A percentile compares a stretch with the other conserved stretches of the same genome.
These are phyloP conservation scores for Lophotriccus pileatus DNA, from an alignment of 2,797 vertebrate genomes.

Conservation along the genomic window DNA sequence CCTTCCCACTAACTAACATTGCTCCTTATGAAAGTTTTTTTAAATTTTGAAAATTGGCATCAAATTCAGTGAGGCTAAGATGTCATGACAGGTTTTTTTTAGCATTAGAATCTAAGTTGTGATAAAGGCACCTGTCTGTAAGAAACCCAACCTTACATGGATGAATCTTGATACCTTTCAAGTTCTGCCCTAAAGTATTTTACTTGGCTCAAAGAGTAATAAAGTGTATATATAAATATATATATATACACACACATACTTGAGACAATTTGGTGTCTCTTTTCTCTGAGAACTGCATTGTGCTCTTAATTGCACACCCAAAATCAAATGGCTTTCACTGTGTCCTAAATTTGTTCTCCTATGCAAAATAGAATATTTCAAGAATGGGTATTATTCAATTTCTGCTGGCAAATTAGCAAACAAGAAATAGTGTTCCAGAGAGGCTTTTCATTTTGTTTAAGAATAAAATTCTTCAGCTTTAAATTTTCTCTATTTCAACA, in stretches of 20 bases:
- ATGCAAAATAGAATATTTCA: not conserved
- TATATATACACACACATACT: rapidly evolving
- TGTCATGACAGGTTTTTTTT: not conserved
- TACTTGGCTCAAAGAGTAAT: not conserved
- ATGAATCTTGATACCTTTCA: not conserved
- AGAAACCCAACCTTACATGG: not conserved
- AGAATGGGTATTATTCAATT: not conserved
- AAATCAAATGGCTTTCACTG: not conserved
- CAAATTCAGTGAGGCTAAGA: not conserved
- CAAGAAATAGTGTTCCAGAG: not conserved
- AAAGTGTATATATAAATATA: too few species aligned
- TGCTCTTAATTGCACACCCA: not conserved
- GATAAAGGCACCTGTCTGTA: not conserved
- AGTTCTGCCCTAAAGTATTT: not conserved
- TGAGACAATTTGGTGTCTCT: not conserved
- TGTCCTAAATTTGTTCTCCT: not conserved
- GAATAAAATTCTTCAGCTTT: not conserved
- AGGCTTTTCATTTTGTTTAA: not conserved
- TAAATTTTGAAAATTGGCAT: not conserved
- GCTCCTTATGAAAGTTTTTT: not conserved
- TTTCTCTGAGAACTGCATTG: not conserved
- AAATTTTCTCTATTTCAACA: not conserved
- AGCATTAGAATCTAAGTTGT: not conserved
- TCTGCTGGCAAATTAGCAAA: not conserved
- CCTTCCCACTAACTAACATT: not conserved